Evolutionary conservation across 2,888 invertebrate genomes (phyloP).

Genomic region (Melolontha melolontha): DNA sequence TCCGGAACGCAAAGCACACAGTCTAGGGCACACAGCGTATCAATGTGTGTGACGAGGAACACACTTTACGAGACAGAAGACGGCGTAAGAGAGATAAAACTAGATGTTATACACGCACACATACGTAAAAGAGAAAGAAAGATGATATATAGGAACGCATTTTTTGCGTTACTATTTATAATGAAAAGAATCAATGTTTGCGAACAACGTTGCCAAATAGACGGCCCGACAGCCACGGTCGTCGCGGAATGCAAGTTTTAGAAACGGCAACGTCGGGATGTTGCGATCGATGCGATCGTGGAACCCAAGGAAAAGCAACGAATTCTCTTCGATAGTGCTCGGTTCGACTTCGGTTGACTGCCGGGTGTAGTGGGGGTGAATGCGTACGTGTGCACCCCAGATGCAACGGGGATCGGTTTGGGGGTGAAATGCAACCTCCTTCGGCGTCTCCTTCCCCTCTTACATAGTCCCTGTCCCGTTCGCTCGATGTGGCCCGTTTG

Average conservation of each 20-base stretch:
- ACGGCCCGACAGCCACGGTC: constrained; percentile 46
- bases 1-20: constrained; percentile 64
- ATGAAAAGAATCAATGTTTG: constrained; percentile 67
- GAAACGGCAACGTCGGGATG: constrained; percentile 56
- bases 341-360: constrained; percentile 54
- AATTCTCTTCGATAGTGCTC: constrained; percentile 60
- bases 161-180: constrained; percentile 67
- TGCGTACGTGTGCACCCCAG: constrained; percentile 36
- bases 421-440: constrained; percentile 35
- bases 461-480: constrained; percentile 24
- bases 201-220: constrained; percentile 54
- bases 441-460: constrained; percentile 10
- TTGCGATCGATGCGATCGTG: constrained; percentile 58
- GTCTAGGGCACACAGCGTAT: not conserved
- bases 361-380: constrained; percentile 20
- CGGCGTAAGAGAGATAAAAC: constrained; percentile 6
- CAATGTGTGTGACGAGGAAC: constrained; percentile 50
- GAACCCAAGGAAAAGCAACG: constrained; percentile 55
- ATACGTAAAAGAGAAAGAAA: constrained; percentile 45
- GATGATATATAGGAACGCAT: constrained; percentile 67
- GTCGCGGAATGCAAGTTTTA: constrained; percentile 57
- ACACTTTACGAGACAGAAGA: not conserved
- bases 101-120: constrained; percentile 10
- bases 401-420: constrained; percentile 29
- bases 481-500: constrained; percentile 42